Percentiles rank a stretch among this genome's conserved stretches.
Conservation (phyloP, 1,140 invertebrate genomes). For the Polypedilum vanderplanki region DNA sequence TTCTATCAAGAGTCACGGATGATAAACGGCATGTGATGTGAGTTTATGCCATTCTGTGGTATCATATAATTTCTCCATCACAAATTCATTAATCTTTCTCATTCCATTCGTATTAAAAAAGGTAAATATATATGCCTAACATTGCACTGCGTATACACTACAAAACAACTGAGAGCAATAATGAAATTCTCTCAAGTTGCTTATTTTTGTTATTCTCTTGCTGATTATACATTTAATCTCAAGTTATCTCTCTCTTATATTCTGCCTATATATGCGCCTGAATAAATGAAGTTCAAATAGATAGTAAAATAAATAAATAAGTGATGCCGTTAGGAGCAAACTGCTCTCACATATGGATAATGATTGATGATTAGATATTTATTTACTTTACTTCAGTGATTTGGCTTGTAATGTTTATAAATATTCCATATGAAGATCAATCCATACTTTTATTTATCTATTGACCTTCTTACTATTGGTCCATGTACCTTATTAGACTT, state of each 20-base stretch:
- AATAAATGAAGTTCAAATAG: background rate
- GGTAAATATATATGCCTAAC: background rate
- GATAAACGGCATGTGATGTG: background rate
- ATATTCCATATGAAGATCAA: too few species aligned
- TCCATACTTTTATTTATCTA: too few species aligned
- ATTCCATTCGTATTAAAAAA: background rate
- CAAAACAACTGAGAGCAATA: too few species aligned
- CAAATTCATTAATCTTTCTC: slow-evolving; percentile 9
- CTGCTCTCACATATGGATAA: background rate
- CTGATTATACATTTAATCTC: background rate
- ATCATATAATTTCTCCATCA: slow-evolving; percentile 19
- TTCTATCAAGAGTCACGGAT: too few species aligned
- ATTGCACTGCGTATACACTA: too few species aligned
- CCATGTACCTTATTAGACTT: too few species aligned
- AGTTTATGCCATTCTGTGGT: background rate
- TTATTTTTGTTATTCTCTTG: background rate
- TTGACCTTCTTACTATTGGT: too few species aligned
- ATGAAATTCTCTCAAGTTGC: background rate
- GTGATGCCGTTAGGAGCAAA: background rate
- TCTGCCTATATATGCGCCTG: background rate
- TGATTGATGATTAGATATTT: background rate
- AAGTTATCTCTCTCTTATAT: background rate
- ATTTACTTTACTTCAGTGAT: background rate
- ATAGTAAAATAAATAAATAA: slow-evolving; percentile 9
- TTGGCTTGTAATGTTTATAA: background rate